phyloP scores from a whole-genome alignment of 1,140 invertebrate species.

The Adelges cooleyi region DNA sequence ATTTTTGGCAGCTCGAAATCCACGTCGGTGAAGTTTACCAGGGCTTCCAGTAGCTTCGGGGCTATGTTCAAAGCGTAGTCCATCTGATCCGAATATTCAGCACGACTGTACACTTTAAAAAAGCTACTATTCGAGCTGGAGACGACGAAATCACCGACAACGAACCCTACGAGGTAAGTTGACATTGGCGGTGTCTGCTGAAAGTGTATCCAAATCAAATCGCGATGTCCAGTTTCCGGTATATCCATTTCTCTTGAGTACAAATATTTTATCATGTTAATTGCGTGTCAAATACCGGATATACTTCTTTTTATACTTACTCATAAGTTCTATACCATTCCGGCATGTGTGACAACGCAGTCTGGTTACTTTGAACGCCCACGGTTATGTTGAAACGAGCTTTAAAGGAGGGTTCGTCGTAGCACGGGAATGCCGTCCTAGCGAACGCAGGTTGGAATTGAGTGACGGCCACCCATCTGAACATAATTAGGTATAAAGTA shows the following conservation, averaged over 20 bases:
- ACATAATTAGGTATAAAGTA: no score
- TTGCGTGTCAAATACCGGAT: no score
- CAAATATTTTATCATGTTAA: background rate
- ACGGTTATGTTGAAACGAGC: slow-evolving; percentile 58
- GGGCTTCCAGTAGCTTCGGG: slow-evolving; percentile 36
- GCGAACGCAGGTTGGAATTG: slow-evolving; percentile 88
- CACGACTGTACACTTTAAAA: background rate
- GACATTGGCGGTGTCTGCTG: slow-evolving; percentile 54
- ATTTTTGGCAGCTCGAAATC: slow-evolving; percentile 38
- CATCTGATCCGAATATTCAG: slow-evolving; percentile 35
- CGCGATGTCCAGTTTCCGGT: background rate
- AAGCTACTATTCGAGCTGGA: background rate
- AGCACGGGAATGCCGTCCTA: slow-evolving; percentile 72
- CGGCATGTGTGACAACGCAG: slow-evolving; percentile 50
- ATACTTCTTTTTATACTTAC: background rate
- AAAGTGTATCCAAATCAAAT: background rate
- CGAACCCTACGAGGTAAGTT: slow-evolving; percentile 60
- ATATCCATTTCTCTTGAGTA: background rate
- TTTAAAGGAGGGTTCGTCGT: slow-evolving; percentile 76
- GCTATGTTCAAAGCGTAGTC: slow-evolving; percentile 38
- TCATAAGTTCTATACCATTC: background rate
- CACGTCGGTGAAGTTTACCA: slow-evolving; percentile 32
- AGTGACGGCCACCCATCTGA: slow-evolving; percentile 49
- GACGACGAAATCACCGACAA: slow-evolving; percentile 51
- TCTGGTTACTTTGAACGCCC: slow-evolving; percentile 43